Evolutionary conservation across 2,797 vertebrate species (phyloP), one percentile per base, ranked within the genome.

Genomic region (Stomatorhinus walkeri): DNA sequence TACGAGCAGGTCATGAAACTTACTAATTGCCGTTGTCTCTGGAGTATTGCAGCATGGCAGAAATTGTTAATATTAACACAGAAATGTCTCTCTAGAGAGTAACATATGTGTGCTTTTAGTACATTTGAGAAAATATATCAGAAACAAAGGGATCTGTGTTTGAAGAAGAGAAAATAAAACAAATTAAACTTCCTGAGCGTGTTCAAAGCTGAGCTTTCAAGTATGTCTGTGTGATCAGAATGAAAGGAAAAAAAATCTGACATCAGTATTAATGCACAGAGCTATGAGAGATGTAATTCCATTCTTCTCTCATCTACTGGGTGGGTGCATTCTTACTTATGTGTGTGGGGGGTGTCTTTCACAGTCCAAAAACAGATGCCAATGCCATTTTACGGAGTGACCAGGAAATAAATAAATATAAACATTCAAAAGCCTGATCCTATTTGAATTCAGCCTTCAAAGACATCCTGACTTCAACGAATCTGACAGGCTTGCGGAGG

Each of bases 401-500:
- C 12, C 84, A 7, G 22, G 28, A 86, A 86, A 86, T 86, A 86
- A 86, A 86, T 83, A 56, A 85, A 85, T 19, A 52, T 28, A 85
- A 86, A 54, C 84, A 86, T 83, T 52, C 51, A 56, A 86, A 86
- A 56, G 51, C 28, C 84, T 19, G 84, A 83, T 48, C 79, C 40
- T 49, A 83, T 86, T 86, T 86, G 49, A 86, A 86, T 86, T 86
- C 85, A 54, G 85, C 46, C 28, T 56, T 86, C 85, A 86, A 86
- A 86, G 51, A 22, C 43, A 84, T 84, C 46, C 79, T 84, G 36
- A 49, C 43, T 83, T 83, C 79, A 83, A 49, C 40, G 40, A 83
- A 83, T 24, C 19, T 83, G 79, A 84, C 79, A 84, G 79, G 79
- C 79, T 84, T 84, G 43, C 0, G 1, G 4, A 84, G 79, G 36